Base-by-base conservation (phyloP, 2,888 invertebrate genomes). In the Tachina fera region DNA sequence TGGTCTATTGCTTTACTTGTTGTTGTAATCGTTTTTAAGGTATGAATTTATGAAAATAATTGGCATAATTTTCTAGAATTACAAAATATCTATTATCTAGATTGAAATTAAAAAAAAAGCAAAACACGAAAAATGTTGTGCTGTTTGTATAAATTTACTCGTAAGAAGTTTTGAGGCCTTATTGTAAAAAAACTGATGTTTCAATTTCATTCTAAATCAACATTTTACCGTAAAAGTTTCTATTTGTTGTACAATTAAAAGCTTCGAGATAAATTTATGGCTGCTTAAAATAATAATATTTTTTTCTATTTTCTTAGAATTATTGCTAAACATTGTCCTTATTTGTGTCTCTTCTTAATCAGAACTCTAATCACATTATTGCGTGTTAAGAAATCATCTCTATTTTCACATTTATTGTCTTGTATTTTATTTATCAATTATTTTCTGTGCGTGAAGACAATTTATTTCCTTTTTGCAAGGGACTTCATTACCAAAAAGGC, bases 341-440 rank as follows among this genome's bases (percentile, higher is more conserved):
- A n/a, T 31, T 4, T 65, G 43, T 41, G 58, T 70, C 45, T 60
- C 51, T 45, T 53, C 22, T 39, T 63, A 60, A 19, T 39, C 10
- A 22, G 41, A 10, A 53, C 45, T 77, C 63, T 70, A 67, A 70
- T 79, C 74, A 49, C 49, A 9, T n/a, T 16, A 8, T 83, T 79
- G 83, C 83, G 74, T 83, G 83, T 51, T 58, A 22, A 19, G 11
- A 68, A 51, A 47, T 53, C 19, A 31, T 60, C 43, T 61, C 49
- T n/a, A 49, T 61, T 65, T 47, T 39, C 53, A n/a, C n/a, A 16
- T 56, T 76, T n/a, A 16, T 61, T 75, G 61, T 41, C 9, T 47
- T 49, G 45, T 49, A 9, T 43, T 43, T 77, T 65, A 65, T 76
- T 74, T 74, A 79, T 78, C 78, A 83, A 43, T 63, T 74, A 63